These are phyloP conservation scores for Anoura caudifer DNA, from an alignment of 2,113 vertebrate genomes.

Conservation along the genomic window DNA sequence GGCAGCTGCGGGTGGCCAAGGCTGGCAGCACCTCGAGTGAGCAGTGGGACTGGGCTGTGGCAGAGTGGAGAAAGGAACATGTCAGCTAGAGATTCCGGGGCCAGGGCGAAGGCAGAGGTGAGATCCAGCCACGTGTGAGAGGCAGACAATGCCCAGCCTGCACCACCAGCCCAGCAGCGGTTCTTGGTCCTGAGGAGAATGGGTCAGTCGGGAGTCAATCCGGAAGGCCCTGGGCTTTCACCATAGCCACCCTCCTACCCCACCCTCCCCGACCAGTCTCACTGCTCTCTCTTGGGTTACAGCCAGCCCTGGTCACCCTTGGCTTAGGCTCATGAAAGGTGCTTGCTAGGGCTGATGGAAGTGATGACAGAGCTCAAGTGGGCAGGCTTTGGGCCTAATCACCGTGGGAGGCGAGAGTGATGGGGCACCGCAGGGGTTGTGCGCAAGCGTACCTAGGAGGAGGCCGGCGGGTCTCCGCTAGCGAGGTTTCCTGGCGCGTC, in stretches of 20 bases:
- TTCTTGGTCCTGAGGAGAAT: background rate
- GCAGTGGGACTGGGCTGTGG: background rate
- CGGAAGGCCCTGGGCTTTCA: background rate
- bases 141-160: background rate
- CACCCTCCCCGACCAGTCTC: background rate
- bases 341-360: background rate
- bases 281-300: background rate
- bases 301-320: background rate
- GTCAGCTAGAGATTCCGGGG: background rate
- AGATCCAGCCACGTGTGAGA: background rate
- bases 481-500: background rate
- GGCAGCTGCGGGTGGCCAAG: background rate
- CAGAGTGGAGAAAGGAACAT: background rate
- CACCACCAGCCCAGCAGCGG: background rate
- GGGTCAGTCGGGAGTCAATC: background rate
- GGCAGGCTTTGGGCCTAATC: background rate
- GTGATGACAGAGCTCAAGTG: background rate
- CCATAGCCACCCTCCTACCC: background rate
- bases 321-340: background rate
- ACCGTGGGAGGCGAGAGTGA: background rate
- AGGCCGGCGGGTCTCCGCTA: background rate
- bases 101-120: background rate
- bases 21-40: background rate
- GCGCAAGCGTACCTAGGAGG: background rate
- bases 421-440: background rate